phyloP scores from a whole-genome alignment of 2,888 invertebrate genomes.

The Caradrina clavipalpis region DNA sequence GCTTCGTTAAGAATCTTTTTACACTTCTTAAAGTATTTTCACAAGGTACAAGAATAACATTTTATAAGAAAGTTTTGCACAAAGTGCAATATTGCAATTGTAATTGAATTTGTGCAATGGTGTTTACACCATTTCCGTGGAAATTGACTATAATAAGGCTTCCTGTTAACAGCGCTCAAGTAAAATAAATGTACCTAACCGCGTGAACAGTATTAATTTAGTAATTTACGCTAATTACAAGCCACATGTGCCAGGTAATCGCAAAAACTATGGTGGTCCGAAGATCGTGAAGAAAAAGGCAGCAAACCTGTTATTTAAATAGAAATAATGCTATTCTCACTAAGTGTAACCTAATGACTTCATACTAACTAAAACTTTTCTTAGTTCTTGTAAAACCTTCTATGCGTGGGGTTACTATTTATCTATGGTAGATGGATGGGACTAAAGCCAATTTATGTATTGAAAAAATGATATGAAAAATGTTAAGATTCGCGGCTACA shows the following conservation, averaged over 20 bases:
- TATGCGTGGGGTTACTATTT: constrained; percentile 41
- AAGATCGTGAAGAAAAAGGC: constrained; percentile 65
- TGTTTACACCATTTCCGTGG: not conserved
- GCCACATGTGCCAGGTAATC: constrained; percentile 58
- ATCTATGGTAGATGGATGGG: not conserved
- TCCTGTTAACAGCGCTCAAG: constrained; percentile 20
- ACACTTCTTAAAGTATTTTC: no score
- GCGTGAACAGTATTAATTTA: constrained; percentile 60
- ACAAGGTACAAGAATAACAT: no score
- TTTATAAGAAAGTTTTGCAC: not conserved
- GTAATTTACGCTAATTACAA: constrained; percentile 66
- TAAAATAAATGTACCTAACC: constrained; percentile 23
- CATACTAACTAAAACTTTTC: constrained; percentile 52
- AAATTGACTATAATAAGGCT: constrained; percentile 13
- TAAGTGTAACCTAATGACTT: constrained; percentile 60
- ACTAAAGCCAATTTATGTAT: not conserved
- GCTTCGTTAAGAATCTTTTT: no score
- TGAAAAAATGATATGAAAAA: constrained; percentile 7
- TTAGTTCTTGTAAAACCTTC: constrained; percentile 16
- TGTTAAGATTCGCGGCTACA: not conserved
- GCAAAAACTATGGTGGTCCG: constrained; percentile 63
- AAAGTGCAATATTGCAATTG: no score
- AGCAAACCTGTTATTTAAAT: constrained; percentile 60
- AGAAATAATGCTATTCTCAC: constrained; percentile 35
- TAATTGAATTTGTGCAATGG: no score